Evolutionary conservation across 2,797 vertebrate genomes (phyloP).

Genomic region (Pipistrellus pipistrellus): DNA sequence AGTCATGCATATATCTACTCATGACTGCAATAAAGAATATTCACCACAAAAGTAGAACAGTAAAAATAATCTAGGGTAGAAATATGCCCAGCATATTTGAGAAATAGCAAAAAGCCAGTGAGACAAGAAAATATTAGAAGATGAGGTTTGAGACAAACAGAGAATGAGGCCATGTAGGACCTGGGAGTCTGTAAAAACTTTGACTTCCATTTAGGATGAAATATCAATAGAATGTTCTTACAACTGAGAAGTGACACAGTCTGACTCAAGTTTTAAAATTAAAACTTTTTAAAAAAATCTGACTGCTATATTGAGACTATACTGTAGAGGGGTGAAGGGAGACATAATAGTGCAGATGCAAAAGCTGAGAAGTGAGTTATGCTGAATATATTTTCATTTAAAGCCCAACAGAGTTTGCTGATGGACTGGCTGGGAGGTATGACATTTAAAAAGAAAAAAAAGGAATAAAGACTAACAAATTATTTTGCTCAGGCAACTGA

Average conservation of each 20-base stretch:
- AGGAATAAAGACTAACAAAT: not conserved
- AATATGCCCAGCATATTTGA: not conserved
- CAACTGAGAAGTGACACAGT: not conserved
- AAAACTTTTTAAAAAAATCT: not conserved
- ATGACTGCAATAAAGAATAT: not conserved
- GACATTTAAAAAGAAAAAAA: not conserved
- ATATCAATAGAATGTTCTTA: not conserved
- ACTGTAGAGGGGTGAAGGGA: not conserved
- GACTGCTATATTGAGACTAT: not conserved
- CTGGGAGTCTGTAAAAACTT: not conserved
- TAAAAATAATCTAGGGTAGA: not conserved
- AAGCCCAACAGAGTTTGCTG: not conserved
- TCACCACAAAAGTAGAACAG: not conserved
- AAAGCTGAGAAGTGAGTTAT: not conserved
- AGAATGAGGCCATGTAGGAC: not conserved
- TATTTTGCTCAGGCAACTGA: not conserved
- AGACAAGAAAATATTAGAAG: not conserved
- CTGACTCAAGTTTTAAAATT: conserved; percentile 1
- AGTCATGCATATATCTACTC: not conserved
- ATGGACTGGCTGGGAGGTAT: not conserved
- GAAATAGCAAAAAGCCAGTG: not conserved
- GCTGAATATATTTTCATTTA: not conserved
- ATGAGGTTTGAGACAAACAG: not conserved
- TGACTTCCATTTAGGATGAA: not conserved
- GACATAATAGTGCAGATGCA: not conserved